Conservation (phyloP, 1,140 invertebrate genomes). For the Cotesia chilonis region DNA sequence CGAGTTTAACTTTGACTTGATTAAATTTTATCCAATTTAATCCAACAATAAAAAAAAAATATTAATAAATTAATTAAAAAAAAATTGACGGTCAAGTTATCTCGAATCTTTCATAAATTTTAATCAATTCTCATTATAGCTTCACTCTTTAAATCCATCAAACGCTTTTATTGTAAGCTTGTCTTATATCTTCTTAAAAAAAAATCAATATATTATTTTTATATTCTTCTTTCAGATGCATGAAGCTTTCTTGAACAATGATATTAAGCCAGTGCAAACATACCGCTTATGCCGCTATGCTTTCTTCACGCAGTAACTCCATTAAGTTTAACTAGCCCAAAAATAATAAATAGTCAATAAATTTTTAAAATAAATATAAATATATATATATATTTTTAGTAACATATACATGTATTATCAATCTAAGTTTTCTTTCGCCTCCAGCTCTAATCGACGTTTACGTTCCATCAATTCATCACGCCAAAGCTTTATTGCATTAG, state of each 20-base stretch:
- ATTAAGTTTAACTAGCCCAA: slow-evolving; percentile 27
- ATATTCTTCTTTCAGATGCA: slow-evolving; percentile 57
- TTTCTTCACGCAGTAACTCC: slow-evolving; percentile 55
- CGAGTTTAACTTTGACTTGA: slow-evolving; percentile 16
- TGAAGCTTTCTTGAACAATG: slow-evolving; percentile 59
- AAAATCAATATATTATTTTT: slow-evolving; percentile 27
- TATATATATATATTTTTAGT: slow-evolving; percentile 16
- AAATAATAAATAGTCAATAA: slow-evolving; percentile 22
- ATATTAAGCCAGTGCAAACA: slow-evolving; percentile 51
- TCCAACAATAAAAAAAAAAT: neutral
- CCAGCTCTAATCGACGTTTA: slow-evolving; percentile 50
- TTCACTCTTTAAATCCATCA: slow-evolving; percentile 11
- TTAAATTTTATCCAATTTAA: no score
- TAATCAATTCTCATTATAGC: slow-evolving; percentile 21
- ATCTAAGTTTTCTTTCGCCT: slow-evolving; percentile 36
- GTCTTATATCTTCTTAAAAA: neutral
- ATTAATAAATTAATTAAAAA: slow-evolving; percentile 10
- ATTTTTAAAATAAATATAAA: slow-evolving; percentile 4
- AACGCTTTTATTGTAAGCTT: neutral
- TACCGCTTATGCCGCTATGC: slow-evolving; percentile 63
- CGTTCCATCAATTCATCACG: slow-evolving; percentile 27
- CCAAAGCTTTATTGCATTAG: slow-evolving; percentile 39
- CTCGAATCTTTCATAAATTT: slow-evolving; percentile 1
- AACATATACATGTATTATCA: slow-evolving; percentile 36
- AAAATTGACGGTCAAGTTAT: neutral